These are phyloP conservation scores for Gymnothorax javanicus DNA, from an alignment of 2,797 vertebrate species.

Conservation along the genomic window DNA sequence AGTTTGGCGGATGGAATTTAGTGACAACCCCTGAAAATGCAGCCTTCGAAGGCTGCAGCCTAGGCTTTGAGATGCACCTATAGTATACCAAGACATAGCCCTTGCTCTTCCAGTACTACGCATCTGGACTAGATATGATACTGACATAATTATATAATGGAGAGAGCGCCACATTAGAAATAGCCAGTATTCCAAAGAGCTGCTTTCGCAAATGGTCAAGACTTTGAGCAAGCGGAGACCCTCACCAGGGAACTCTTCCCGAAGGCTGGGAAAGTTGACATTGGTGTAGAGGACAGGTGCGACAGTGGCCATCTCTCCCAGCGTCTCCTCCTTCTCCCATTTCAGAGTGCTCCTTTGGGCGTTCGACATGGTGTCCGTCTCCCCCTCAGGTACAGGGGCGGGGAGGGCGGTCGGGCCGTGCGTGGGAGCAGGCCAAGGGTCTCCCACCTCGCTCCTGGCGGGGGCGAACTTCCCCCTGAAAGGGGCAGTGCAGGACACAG, in stretches of 20 bases:
- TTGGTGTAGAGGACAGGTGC: conserved; percentile 97
- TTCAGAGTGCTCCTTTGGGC: conserved; percentile 91
- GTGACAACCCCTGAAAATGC: too few relatives aligned
- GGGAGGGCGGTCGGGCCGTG: conserved; percentile 36
- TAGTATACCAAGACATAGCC: background rate
- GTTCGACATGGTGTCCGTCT: conserved; percentile 84
- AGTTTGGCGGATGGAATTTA: too few relatives aligned
- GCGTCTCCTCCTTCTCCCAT: conserved; percentile 96
- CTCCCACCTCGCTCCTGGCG: conserved; percentile 68
- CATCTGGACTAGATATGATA: too few relatives aligned
- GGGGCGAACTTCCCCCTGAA: conserved; percentile 78
- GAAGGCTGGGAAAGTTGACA: conserved; percentile 89
- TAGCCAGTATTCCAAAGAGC: background rate
- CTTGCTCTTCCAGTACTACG: background rate
- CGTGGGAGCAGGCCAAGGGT: conserved; percentile 63
- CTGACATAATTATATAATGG: too few relatives aligned
- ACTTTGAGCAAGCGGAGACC: background rate
- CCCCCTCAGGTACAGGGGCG: conserved; percentile 50
- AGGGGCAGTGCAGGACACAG: background rate
- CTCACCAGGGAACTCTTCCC: conserved; percentile 86
- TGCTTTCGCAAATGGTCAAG: background rate
- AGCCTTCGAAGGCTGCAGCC: too few relatives aligned
- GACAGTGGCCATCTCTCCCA: conserved; percentile 93
- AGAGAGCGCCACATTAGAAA: background rate
- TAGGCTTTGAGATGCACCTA: too few relatives aligned